Percentiles rank a stretch among this genome's conserved stretches.
Evolutionary conservation across 1,140 invertebrate species (phyloP).

Genomic region (Drosophila repletoides): DNA sequence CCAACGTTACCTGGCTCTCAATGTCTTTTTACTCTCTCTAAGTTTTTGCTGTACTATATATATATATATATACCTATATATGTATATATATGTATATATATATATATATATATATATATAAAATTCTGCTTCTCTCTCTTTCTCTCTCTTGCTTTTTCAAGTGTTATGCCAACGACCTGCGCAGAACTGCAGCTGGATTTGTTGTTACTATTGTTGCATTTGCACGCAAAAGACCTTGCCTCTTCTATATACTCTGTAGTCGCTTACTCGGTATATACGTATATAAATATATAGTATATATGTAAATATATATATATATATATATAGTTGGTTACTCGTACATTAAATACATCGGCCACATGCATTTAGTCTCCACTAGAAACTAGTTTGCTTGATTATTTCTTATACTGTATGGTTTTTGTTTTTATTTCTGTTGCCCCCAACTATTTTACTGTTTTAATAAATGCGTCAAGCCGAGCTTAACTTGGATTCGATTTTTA

Average conservation of each 20-base stretch:
- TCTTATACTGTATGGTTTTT: no score
- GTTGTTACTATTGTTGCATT: constrained; percentile 47
- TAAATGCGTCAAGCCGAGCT: constrained; percentile 53
- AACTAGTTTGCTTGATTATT: no score
- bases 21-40: background rate
- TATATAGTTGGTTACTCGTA: no score
- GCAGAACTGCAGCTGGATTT: constrained; percentile 78
- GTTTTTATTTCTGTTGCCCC: constrained; percentile 32
- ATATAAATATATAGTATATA: no score
- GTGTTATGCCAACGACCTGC: constrained; percentile 70
- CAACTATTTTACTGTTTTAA: constrained; percentile 79
- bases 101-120: no score
- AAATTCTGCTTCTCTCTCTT: constrained; percentile 2
- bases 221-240: constrained; percentile 77
- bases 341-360: no score
- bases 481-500: constrained; percentile 66
- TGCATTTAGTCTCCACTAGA: constrained; percentile 51
- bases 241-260: constrained; percentile 46
- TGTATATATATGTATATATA: no score
- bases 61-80: no score
- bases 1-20: constrained; percentile 48
- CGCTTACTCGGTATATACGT: no score
- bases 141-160: constrained; percentile 25
- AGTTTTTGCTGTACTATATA: no score
- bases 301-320: no score